Evolutionary conservation across 64 coral and sea anemone species (phyloP).

Genomic region (Montipora foliosa): DNA sequence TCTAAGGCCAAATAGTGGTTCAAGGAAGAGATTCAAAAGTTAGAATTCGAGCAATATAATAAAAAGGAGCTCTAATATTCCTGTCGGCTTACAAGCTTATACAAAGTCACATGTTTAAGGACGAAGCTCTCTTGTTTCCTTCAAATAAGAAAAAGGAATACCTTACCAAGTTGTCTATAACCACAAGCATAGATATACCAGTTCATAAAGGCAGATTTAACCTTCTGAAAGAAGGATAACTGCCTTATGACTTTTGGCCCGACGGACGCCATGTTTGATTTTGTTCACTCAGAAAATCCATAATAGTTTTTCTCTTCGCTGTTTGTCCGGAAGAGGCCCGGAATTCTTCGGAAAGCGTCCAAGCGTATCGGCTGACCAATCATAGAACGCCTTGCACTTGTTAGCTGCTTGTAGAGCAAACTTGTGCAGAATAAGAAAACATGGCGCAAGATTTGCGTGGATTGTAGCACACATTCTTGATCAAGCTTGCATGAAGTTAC

Average conservation of each 20-base stretch:
- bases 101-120: no score
- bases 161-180: conserved; percentile 97
- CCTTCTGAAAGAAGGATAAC: conserved; percentile 80
- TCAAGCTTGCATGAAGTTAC: conserved; percentile 1
- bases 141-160: not conserved
- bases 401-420: conserved; percentile 5
- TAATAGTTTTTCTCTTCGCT: conserved; percentile 59
- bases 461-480: not conserved
- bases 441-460: conserved; percentile 43
- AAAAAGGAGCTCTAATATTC: no score
- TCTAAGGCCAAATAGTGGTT: no score
- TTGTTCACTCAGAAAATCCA: conserved; percentile 20
- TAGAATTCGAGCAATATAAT: no score
- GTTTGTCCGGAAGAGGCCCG: conserved; percentile 26
- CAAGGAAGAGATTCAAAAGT: no score
- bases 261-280: conserved; percentile 95
- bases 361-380: conserved; percentile 61
- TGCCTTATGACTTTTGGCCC: conserved; percentile 60
- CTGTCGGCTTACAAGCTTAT: no score
- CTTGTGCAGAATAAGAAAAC: conserved; percentile 65
- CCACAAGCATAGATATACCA: conserved; percentile 98
- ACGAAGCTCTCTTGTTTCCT: no score
- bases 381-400: conserved; percentile 48
- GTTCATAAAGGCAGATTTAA: conserved; percentile 92
- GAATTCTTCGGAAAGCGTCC: conserved; percentile 23